Evolutionary conservation across 2,888 invertebrate species (phyloP).

Genomic region (Athalia rosae): DNA sequence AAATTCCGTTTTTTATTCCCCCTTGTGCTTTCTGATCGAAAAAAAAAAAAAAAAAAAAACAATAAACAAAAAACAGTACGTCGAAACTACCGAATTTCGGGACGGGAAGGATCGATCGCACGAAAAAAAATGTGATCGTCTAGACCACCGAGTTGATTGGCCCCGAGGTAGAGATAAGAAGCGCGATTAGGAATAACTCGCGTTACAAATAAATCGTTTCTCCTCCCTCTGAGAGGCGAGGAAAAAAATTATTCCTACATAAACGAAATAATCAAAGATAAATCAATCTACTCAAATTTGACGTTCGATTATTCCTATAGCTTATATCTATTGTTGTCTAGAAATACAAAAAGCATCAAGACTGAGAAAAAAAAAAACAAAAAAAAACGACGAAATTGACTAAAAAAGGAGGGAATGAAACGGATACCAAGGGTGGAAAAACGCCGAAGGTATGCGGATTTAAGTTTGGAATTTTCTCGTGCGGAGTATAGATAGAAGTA

Average conservation of each 20-base stretch:
- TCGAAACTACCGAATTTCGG: no score
- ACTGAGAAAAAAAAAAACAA: background rate
- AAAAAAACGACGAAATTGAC: background rate
- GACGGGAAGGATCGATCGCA: no score
- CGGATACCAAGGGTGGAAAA: background rate
- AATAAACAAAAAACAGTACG: no score
- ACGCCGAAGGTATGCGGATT: background rate
- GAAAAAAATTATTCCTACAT: background rate
- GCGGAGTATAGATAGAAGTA: background rate
- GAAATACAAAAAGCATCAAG: background rate
- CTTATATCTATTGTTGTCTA: no score
- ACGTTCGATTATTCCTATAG: no score
- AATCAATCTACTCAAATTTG: no score
- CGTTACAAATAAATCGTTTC: background rate
- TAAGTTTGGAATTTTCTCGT: slow-evolving; percentile 16
- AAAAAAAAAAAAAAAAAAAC: no score
- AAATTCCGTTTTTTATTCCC: no score
- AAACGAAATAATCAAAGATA: background rate
- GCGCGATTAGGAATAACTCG: slow-evolving; percentile 24
- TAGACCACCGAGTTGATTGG: no score
- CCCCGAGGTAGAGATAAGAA: no score
- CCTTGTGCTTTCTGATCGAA: no score
- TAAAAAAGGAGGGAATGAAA: background rate
- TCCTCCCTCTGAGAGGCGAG: background rate
- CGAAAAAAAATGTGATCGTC: no score